Evolutionary conservation across 2,888 invertebrate species (phyloP).

Genomic region (Caenorhabditis drosophilae): DNA sequence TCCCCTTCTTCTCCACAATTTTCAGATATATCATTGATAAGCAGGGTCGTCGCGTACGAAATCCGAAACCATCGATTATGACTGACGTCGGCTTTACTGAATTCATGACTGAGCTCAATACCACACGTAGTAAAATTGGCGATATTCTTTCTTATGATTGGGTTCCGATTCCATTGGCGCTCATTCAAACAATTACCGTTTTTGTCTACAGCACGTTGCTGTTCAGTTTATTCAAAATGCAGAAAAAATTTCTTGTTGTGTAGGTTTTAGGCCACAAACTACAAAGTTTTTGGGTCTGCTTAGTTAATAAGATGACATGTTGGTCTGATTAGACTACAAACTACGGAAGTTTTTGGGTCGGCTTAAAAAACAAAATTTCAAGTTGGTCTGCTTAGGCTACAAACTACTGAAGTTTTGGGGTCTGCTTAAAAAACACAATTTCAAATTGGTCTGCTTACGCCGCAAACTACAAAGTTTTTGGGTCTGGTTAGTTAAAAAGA

Average conservation of each 20-base stretch:
- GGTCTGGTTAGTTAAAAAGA: too few species aligned
- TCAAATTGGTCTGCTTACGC: too few species aligned
- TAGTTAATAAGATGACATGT: too few species aligned
- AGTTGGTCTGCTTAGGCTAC: conserved; percentile 1
- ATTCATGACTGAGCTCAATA: conserved; percentile 21
- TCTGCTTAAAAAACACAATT: too few species aligned
- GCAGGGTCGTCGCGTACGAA: background rate
- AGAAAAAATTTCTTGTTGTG: conserved; percentile 14
- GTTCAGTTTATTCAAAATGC: conserved; percentile 24
- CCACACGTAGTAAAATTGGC: conserved; percentile 29
- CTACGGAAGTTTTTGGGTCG: too few species aligned
- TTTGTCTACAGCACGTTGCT: conserved; percentile 33
- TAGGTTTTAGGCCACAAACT: conserved; percentile 1
- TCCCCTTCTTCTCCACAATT: background rate
- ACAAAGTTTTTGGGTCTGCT: background rate
- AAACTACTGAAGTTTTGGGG: background rate
- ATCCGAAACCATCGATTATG: conserved; percentile 25
- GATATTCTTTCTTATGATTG: conserved; percentile 48
- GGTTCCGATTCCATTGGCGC: conserved; percentile 50
- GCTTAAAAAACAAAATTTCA: too few species aligned
- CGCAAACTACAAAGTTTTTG: too few species aligned
- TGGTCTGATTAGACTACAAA: too few species aligned
- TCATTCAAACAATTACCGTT: conserved; percentile 23
- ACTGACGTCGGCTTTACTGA: conserved; percentile 23
- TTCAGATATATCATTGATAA: conserved; percentile 1